Percentiles rank a stretch among this genome's conserved stretches.
These are phyloP conservation scores for Actinia tenebrosa DNA, from an alignment of 64 coral and sea anemone genomes.

Conservation along the genomic window DNA sequence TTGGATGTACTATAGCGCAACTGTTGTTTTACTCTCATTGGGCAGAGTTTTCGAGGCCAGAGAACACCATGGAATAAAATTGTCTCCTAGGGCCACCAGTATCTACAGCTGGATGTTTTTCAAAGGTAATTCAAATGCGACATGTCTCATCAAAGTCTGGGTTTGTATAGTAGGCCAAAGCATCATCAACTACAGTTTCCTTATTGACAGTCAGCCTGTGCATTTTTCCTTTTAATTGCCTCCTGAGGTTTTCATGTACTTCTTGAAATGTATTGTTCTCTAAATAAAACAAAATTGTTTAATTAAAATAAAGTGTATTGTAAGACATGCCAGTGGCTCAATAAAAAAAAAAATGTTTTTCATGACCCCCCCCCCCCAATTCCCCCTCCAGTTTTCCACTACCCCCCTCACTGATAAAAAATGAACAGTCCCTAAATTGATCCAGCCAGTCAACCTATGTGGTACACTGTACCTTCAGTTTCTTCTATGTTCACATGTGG, in stretches of 20 bases:
- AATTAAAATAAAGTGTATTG: no score
- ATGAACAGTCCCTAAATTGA: no score
- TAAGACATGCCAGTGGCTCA: no score
- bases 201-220: background rate
- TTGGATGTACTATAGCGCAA: no score
- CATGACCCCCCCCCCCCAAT: no score
- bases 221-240: background rate
- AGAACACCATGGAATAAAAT: background rate
- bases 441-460: no score
- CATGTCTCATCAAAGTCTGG: background rate
- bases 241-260: background rate
- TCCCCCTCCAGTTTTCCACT: no score
- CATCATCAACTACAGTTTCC: background rate
- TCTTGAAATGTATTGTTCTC: background rate
- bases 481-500: no score
- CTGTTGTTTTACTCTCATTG: background rate
- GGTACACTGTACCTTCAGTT: no score
- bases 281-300: no score
- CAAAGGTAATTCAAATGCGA: background rate
- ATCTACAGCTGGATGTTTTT: background rate
- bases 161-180: background rate
- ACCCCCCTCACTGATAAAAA: no score
- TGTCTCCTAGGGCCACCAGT: background rate
- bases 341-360: no score
- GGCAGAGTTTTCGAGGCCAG: background rate